Conservation (phyloP, 2,113 vertebrate genomes). For the Candoia aspera region DNA sequence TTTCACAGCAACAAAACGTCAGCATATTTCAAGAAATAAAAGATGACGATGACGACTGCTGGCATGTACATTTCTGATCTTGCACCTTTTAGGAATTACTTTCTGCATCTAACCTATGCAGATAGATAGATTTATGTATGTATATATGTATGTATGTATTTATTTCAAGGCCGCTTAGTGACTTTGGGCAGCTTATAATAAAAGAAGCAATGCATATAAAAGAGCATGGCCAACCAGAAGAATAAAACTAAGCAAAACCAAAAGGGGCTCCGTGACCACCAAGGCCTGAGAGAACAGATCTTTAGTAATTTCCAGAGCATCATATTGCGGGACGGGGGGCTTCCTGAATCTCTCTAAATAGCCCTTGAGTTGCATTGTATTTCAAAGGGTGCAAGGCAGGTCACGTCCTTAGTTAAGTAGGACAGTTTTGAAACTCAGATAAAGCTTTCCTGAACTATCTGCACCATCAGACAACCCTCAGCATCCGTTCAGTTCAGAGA, state of each 20-base stretch:
- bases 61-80: neutral
- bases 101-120: neutral
- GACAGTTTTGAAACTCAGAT: no score
- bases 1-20: conserved; percentile 1
- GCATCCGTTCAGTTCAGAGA: neutral
- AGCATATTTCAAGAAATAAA: neutral
- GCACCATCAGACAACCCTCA: neutral
- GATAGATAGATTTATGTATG: no score
- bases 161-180: neutral
- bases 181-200: neutral
- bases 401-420: neutral
- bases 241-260: neutral
- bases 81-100: neutral
- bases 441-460: neutral
- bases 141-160: no score
- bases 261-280: neutral
- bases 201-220: neutral
- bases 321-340: neutral
- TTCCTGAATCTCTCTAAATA: neutral
- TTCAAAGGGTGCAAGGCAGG: neutral
- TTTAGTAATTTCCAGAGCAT: neutral
- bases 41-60: neutral
- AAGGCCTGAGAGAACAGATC: neutral
- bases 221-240: neutral
- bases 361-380: neutral